A percentile compares a stretch with the other conserved stretches of the same genome.
phyloP scores from a whole-genome alignment of 1,140 invertebrate genomes.

The Drosophila mojavensis region DNA sequence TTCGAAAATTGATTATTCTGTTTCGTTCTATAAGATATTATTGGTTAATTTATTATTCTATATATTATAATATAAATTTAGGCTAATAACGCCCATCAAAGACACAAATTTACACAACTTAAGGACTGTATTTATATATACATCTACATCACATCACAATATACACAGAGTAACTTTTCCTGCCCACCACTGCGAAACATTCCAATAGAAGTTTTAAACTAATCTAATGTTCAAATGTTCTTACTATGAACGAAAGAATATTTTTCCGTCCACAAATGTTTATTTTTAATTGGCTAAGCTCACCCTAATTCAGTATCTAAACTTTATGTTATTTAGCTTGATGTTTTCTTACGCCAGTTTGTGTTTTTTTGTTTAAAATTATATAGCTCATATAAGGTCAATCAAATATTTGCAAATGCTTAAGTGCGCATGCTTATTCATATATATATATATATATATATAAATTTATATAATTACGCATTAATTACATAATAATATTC shows the following conservation, averaged over 20 bases:
- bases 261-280: slow-evolving; percentile 41
- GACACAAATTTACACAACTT: slow-evolving; percentile 7
- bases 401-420: slow-evolving; percentile 14
- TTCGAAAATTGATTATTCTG: slow-evolving; percentile 27
- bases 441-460: slow-evolving; percentile 11
- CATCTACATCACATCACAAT: neutral
- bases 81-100: slow-evolving; percentile 7
- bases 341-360: neutral
- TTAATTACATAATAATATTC: neutral
- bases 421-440: slow-evolving; percentile 16
- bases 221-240: slow-evolving; percentile 14
- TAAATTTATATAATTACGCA: slow-evolving; percentile 2
- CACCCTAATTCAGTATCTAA: neutral
- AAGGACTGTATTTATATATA: slow-evolving; percentile 4
- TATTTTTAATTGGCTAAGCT: slow-evolving; percentile 15
- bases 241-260: slow-evolving; percentile 9
- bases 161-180: neutral
- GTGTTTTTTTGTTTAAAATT: slow-evolving; percentile 20
- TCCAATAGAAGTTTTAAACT: slow-evolving; percentile 22
- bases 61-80: slow-evolving; percentile 23
- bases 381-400: slow-evolving; percentile 4
- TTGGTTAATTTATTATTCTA: slow-evolving; percentile 32
- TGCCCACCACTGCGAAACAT: slow-evolving; percentile 23
- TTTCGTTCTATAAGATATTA: slow-evolving; percentile 41
- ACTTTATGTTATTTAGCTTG: neutral